These are phyloP conservation scores for Zapus hudsonius DNA, from an alignment of 2,113 vertebrate species.

Conservation along the genomic window DNA sequence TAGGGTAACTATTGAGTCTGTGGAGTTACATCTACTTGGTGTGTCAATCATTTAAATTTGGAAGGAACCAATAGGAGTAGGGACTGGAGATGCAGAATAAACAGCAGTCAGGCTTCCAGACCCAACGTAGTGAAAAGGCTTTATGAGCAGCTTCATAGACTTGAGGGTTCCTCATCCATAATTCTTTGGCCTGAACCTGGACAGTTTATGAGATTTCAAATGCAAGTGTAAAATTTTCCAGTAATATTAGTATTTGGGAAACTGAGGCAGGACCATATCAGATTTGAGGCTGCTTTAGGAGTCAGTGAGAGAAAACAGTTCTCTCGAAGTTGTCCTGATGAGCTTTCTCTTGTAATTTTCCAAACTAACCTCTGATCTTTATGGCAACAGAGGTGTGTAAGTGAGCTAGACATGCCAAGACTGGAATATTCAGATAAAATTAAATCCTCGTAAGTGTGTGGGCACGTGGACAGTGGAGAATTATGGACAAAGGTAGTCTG, in stretches of 20 bases:
- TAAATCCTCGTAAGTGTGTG: background rate
- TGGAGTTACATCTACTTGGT: background rate
- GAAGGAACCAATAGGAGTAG: background rate
- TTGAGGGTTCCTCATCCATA: background rate
- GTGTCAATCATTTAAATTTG: background rate
- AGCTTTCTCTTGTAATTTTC: background rate
- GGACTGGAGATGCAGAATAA: background rate
- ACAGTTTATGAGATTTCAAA: background rate
- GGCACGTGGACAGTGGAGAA: background rate
- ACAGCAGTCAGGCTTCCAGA: background rate
- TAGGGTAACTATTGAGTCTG: background rate
- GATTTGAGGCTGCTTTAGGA: background rate
- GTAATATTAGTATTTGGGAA: background rate
- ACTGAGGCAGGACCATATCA: background rate
- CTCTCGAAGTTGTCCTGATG: background rate
- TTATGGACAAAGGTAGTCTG: background rate
- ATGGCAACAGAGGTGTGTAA: background rate
- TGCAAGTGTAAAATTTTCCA: background rate
- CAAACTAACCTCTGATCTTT: background rate
- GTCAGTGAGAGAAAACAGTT: background rate
- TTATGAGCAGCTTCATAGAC: background rate
- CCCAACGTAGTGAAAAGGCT: background rate
- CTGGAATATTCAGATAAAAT: background rate
- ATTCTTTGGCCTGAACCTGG: slow-evolving; percentile 18
- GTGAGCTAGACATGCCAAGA: background rate